Evolutionary conservation across 2,888 invertebrate species (phyloP), one percentile per base, ranked within the genome.

Genomic region (Nineta flava): DNA sequence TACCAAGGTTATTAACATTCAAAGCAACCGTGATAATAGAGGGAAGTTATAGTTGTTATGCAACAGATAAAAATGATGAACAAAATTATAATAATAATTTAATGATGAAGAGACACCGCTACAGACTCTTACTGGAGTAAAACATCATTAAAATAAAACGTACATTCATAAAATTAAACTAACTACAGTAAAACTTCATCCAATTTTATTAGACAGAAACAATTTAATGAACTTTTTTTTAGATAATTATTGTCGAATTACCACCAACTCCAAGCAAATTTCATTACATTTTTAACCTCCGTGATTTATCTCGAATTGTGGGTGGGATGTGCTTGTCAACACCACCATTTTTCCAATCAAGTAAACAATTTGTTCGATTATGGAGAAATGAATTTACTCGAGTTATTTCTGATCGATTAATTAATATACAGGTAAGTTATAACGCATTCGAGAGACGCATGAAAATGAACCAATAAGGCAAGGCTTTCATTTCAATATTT

Each of bases 261-360:
- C 88, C 92, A 0, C 91, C 93, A 2, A 94, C 92, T 0, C 94
- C 94, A 0, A 83, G 85, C 5, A 92, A 90, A 66, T 94, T 94
- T 69, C 93, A 94, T 70, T 94, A 94, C 68, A 87, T 92, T 56
- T 94, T 93, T 71, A 93, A 93, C 68, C 76, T 94, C 65, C 77
- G 92, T 44, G 94, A 94, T 69, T 67, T 94, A 56, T 92, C 92
- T 1, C 77, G 91, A 50, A 79, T 94, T 53, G 81, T 79, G 56
- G 83, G 83, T 12, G 93, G 94, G 1, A 64, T 94, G 62, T 78
- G 85, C 50, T 77, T 85, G 53, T 87, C 86, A 9, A 76, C 79
- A 40, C 81, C 87, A 0, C 75, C 73, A 54, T 75, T 76, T 60
- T 88, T 85, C 65, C 73, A 74, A 47, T 76, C 74, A 49, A 67